Evolutionary conservation across 2,113 vertebrate genomes (phyloP).

Genomic region (Craseonycteris thonglongyai): DNA sequence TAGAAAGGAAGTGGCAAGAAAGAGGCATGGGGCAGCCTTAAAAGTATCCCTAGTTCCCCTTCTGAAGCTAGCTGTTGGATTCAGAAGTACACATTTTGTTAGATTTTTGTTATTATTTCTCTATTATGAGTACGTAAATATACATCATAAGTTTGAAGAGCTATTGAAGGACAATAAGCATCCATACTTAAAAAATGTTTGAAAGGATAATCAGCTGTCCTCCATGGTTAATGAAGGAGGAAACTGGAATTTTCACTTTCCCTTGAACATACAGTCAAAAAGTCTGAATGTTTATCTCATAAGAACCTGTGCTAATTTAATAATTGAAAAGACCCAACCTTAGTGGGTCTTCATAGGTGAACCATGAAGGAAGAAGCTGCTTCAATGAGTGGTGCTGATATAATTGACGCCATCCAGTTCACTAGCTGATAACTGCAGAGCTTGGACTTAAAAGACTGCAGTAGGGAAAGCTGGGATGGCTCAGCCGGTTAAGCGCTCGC

Average conservation of each 20-base stretch:
- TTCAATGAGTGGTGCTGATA: conserved; percentile 81
- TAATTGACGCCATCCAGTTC: conserved; percentile 80
- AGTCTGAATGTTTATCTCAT: neutral
- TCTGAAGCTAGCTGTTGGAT: conserved; percentile 52
- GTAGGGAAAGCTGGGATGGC: too few species aligned
- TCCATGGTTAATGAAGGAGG: neutral
- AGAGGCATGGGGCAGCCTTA: neutral
- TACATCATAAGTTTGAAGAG: neutral
- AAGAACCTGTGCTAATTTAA: neutral
- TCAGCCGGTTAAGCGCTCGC: too few species aligned
- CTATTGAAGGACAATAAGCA: neutral
- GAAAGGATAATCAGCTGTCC: neutral
- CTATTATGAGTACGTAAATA: neutral
- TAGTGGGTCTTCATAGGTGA: conserved; percentile 85
- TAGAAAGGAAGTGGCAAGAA: neutral
- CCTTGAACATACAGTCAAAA: neutral
- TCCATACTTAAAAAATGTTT: neutral
- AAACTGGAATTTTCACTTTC: neutral
- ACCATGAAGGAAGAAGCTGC: conserved; percentile 81
- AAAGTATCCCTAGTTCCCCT: neutral
- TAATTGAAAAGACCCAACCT: conserved; percentile 74
- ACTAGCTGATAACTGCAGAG: conserved; percentile 80
- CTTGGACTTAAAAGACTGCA: conserved; percentile 69
- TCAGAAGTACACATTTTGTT: conserved; percentile 59
- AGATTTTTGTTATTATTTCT: conserved; percentile 67